Evolutionary conservation across 2,888 invertebrate species (phyloP).

Genomic region (Tetragonula carbonaria): DNA sequence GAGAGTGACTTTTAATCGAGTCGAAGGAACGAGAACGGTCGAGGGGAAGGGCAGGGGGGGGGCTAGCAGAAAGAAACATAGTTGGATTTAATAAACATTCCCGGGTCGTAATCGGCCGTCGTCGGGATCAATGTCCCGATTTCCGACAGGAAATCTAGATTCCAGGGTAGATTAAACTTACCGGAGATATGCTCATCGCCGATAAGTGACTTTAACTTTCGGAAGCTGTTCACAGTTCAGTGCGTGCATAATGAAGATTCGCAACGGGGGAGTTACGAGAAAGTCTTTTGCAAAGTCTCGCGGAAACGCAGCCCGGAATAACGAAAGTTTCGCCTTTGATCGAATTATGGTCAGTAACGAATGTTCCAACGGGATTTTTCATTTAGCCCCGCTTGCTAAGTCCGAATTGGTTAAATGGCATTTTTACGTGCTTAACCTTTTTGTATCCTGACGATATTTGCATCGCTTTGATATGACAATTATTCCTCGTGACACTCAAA

Average conservation of each 20-base stretch:
- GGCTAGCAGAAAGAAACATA: slow-evolving; percentile 61
- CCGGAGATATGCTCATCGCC: slow-evolving; percentile 70
- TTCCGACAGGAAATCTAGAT: slow-evolving; percentile 66
- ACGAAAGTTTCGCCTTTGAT: slow-evolving; percentile 55
- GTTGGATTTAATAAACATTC: slow-evolving; percentile 73
- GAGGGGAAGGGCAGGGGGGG: not conserved
- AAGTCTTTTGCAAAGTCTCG: slow-evolving; percentile 54
- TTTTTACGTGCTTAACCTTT: not conserved
- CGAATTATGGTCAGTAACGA: slow-evolving; percentile 47
- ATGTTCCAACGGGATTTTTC: slow-evolving; percentile 25
- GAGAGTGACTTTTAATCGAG: slow-evolving; percentile 60
- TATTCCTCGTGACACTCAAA: no score
- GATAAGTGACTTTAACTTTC: slow-evolving; percentile 71
- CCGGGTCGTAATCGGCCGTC: slow-evolving; percentile 67
- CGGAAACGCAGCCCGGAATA: slow-evolving; percentile 47
- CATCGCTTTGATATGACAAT: no score
- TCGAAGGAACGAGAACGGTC: slow-evolving; percentile 47
- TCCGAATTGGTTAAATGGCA: not conserved
- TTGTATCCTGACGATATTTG: no score
- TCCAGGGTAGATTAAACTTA: slow-evolving; percentile 69
- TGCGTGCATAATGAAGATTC: slow-evolving; percentile 71
- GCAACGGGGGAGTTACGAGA: slow-evolving; percentile 53
- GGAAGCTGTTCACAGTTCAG: slow-evolving; percentile 69
- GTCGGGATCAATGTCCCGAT: slow-evolving; percentile 63
- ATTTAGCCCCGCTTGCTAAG: slow-evolving; percentile 2